Evolutionary conservation across 2,797 vertebrate species (phyloP).

Genomic region (Lutjanus argentimaculatus): DNA sequence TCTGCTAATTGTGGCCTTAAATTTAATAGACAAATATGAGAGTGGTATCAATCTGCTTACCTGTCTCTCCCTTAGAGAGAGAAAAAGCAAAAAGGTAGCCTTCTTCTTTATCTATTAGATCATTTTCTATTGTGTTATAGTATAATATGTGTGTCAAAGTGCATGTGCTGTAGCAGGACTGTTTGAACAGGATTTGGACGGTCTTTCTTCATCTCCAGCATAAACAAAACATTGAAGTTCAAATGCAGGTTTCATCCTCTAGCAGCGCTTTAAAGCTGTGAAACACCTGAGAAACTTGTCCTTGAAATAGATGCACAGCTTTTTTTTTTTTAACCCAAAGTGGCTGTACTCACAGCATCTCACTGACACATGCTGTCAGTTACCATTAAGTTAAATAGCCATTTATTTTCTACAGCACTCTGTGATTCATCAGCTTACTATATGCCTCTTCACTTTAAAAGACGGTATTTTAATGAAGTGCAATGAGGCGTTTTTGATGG

Average conservation of each 20-base stretch:
- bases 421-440: constrained; percentile 10
- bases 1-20: background rate
- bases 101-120: too few relatives aligned
- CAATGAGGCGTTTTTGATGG: background rate
- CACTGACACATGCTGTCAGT: constrained; percentile 11
- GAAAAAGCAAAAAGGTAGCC: background rate
- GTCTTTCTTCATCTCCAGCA: background rate
- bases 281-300: constrained; percentile 9
- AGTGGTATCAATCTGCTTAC: background rate
- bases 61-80: background rate
- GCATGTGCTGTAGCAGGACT: background rate
- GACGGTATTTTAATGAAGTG: background rate
- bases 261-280: constrained; percentile 17
- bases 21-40: background rate
- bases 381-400: constrained; percentile 23
- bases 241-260: constrained; percentile 11
- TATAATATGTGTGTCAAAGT: background rate
- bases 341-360: background rate
- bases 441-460: background rate
- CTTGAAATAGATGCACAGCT: constrained; percentile 14
- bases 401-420: background rate
- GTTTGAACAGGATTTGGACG: background rate
- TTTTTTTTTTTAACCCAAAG: background rate
- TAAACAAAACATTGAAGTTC: background rate
- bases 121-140: background rate